A percentile compares a stretch with the other conserved stretches of the same genome.
phyloP scores from a whole-genome alignment of 2,797 vertebrate genomes.

The Falco peregrinus region DNA sequence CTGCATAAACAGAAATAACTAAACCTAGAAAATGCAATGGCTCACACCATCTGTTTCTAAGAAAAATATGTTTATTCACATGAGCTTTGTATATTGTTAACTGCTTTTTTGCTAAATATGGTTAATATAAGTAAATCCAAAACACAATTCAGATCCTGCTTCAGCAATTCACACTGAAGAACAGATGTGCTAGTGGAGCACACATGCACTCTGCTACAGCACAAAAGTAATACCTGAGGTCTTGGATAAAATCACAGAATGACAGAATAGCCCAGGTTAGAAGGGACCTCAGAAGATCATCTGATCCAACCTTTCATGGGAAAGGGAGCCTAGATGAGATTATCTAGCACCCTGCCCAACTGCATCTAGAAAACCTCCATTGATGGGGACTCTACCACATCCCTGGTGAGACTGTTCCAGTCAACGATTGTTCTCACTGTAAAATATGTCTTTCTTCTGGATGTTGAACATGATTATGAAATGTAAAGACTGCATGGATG shows the following conservation, averaged over 20 bases:
- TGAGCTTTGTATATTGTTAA: not conserved
- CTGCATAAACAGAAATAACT: constrained; percentile 57
- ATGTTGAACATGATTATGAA: not conserved
- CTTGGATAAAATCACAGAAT: not conserved
- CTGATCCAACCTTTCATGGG: not conserved
- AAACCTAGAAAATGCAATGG: not conserved
- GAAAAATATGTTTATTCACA: not conserved
- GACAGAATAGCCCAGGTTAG: not conserved
- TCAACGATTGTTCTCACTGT: not conserved
- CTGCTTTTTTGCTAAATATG: not conserved
- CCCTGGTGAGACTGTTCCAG: not conserved
- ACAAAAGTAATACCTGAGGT: not conserved
- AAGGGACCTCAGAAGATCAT: not conserved
- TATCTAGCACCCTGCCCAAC: not conserved
- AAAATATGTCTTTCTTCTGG: not conserved
- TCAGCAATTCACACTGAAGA: not conserved
- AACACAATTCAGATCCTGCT: not conserved
- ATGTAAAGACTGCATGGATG: not conserved
- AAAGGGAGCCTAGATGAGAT: not conserved
- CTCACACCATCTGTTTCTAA: not conserved
- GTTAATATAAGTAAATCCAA: not conserved
- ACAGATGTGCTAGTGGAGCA: not conserved
- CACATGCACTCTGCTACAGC: not conserved
- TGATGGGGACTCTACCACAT: not conserved
- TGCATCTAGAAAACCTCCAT: not conserved